Percentiles rank a stretch among this genome's conserved stretches.
These are phyloP conservation scores for Lasioglossum malachurum DNA, from an alignment of 2,888 invertebrate genomes.

Conservation along the genomic window DNA sequence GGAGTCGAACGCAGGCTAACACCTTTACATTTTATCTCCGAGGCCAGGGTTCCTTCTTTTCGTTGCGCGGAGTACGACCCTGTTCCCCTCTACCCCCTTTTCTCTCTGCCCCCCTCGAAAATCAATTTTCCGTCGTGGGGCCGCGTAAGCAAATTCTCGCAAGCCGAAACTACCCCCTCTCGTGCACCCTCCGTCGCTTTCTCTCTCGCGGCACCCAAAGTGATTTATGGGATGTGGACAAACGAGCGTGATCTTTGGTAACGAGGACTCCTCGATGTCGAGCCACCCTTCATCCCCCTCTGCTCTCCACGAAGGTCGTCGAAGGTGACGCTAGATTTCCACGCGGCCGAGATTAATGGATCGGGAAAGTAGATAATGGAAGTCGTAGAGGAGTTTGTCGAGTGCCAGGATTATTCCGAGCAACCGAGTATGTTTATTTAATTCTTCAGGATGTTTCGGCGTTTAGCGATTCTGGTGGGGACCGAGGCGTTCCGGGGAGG, in stretches of 20 bases:
- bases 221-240: constrained; percentile 54
- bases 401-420: constrained; percentile 6
- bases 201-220: neutral
- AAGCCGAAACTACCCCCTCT: neutral
- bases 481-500: neutral
- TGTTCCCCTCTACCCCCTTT: neutral
- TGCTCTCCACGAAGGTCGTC: constrained; percentile 16
- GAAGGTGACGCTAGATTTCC: constrained; percentile 34
- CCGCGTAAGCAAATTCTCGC: constrained; percentile 44
- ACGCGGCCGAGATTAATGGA: constrained; percentile 35
- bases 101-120: constrained; percentile 16
- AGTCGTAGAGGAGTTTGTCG: constrained; percentile 9
- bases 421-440: constrained; percentile 5
- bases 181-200: neutral
- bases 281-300: constrained; percentile 9
- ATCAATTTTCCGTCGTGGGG: constrained; percentile 52
- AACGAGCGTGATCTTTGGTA: constrained; percentile 43
- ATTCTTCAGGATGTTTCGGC: neutral
- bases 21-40: constrained; percentile 77
- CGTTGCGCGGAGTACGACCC: constrained; percentile 4
- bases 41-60: constrained; percentile 50
- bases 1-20: constrained; percentile 70
- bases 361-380: constrained; percentile 9
- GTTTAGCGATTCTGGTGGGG: neutral
- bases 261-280: constrained; percentile 30